Conservation (phyloP, 2,797 vertebrate species). For the Catamblyrhynchus diadema region DNA sequence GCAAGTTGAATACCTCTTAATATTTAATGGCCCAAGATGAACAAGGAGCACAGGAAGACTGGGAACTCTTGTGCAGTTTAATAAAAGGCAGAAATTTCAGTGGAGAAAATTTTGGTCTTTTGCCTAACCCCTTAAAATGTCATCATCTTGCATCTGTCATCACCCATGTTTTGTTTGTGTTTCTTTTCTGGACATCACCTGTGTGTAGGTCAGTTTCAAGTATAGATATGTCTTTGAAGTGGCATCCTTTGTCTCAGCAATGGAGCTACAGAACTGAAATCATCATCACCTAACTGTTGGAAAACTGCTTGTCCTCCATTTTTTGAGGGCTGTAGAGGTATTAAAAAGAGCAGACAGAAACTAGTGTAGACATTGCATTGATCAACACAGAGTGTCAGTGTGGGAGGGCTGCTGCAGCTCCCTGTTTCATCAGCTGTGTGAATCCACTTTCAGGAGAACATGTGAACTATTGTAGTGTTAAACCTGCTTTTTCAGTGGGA, state of each 20-base stretch:
- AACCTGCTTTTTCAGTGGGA: neutral
- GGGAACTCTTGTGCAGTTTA: neutral
- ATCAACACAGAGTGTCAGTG: neutral
- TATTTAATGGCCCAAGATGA: neutral
- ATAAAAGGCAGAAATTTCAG: neutral
- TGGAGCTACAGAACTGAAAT: neutral
- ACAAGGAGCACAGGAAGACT: neutral
- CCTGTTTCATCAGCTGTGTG: neutral
- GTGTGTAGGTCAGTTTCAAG: neutral
- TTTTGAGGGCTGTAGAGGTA: neutral
- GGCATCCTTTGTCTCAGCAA: neutral
- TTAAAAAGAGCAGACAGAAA: neutral
- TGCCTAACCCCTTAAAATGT: neutral
- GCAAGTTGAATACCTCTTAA: neutral
- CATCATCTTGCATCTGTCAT: neutral
- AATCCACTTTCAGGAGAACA: neutral
- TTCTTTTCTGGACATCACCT: neutral
- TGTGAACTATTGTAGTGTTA: neutral
- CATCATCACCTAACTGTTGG: neutral
- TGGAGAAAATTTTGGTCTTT: neutral
- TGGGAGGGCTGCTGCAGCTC: neutral
- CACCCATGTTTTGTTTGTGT: accelerated
- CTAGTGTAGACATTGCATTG: neutral
- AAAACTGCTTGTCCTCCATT: neutral
- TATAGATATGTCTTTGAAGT: neutral